These are phyloP conservation scores for Cotesia vestalis DNA, from an alignment of 1,140 invertebrate species.

Conservation along the genomic window DNA sequence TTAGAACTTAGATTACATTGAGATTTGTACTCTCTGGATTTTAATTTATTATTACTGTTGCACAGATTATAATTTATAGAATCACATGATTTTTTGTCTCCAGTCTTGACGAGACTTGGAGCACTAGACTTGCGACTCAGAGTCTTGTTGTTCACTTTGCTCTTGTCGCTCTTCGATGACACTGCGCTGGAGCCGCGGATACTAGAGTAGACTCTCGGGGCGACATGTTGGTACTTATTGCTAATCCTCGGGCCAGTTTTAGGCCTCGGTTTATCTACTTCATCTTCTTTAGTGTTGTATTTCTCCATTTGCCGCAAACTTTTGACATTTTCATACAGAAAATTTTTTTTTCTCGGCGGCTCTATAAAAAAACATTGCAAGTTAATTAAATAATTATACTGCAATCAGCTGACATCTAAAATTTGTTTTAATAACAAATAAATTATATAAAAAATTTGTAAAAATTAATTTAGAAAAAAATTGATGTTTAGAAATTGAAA, in stretches of 20 bases:
- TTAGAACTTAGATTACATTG: background rate
- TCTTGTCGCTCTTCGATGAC: slow-evolving; percentile 21
- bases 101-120: slow-evolving; percentile 22
- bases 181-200: slow-evolving; percentile 10
- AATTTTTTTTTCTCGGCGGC: slow-evolving; percentile 57
- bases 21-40: slow-evolving; percentile 19
- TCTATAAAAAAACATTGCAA: slow-evolving; percentile 48
- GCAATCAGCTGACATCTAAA: too few species aligned
- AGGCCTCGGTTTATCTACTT: slow-evolving; percentile 43
- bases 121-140: slow-evolving; percentile 37
- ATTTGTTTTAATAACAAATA: too few species aligned
- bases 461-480: too few species aligned
- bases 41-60: slow-evolving; percentile 31
- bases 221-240: slow-evolving; percentile 46
- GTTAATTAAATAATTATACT: slow-evolving; percentile 21
- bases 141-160: slow-evolving; percentile 10
- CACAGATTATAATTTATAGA: slow-evolving; percentile 41
- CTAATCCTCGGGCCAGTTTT: slow-evolving; percentile 33
- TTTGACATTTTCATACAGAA: slow-evolving; percentile 63
- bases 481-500: too few species aligned
- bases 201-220: slow-evolving; percentile 41
- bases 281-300: slow-evolving; percentile 48
- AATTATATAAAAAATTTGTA: too few species aligned
- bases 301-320: slow-evolving; percentile 58
- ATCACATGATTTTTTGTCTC: background rate